Evolutionary conservation across 2,888 invertebrate genomes (phyloP), one percentile per base, ranked within the genome.

Genomic region (Sphaeridia pumilis): DNA sequence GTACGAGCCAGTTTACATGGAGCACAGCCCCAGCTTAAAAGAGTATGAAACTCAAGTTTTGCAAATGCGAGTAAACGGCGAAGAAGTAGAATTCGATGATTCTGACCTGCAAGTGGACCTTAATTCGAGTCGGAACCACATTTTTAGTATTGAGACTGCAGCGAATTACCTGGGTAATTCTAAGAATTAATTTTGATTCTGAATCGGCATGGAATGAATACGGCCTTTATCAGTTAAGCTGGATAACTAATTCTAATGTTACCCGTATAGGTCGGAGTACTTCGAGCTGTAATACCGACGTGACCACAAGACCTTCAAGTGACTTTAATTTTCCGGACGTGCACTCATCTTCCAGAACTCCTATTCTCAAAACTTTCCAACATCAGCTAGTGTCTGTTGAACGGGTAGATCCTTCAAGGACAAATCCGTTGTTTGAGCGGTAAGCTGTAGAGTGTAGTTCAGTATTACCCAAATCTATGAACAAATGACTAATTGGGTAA

Each of bases 11-110:
- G 75, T 78, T 28, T 73, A 83, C 75, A 71, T 79, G 10, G 82
- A 83, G 66, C 86, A 63, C 27, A 61, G 61, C 48, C 87, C 25
- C 70, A 87, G 87, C 67, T 77, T 90, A 42, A 89, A 92, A 65
- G 84, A 93, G 72, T 94, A 93, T 70, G 93, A 94, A 72, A 93
- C 92, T 0, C 93, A 93, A 78, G 85, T 90, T 38, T 73, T 90
- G 2, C 88, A 89, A 61, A 90, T 90, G 90, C 87, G 87, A 58
- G 89, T 92, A 2, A 83, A 83, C 0, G 81, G 87, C 2, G 90
- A 90, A 65, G 85, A 84, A 58, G 81, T 79, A 57, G 83, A 83
- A 63, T 82, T 84, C 56, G 80, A 75, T 68, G 79, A 79, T 68
- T 61, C 61, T 10, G 88, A 88, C 69, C 69, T 88, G 31, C 88